A percentile compares a stretch with the other conserved stretches of the same genome.
phyloP scores from a whole-genome alignment of 1,140 invertebrate genomes.

The Papilio dardanus region DNA sequence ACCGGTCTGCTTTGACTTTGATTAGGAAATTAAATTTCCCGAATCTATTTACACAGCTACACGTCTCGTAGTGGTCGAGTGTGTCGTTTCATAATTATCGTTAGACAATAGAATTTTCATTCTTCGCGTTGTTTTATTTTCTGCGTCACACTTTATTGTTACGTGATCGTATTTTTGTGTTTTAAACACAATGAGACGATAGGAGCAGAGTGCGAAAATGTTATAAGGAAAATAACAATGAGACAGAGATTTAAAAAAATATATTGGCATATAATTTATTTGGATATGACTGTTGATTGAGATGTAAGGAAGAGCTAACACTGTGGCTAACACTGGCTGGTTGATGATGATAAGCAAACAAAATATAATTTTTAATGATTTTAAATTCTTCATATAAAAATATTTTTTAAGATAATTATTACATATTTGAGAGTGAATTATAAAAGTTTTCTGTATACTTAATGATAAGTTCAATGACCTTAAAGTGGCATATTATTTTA shows the following conservation, averaged over 20 bases:
- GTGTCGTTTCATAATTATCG: not conserved
- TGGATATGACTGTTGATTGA: too few species aligned
- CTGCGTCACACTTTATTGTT: constrained; percentile 5
- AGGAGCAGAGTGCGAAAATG: not conserved
- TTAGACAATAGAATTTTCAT: constrained; percentile 12
- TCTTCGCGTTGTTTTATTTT: not conserved
- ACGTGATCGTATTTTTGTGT: constrained; percentile 6
- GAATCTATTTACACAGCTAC: not conserved
- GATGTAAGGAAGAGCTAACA: too few species aligned
- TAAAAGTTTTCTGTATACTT: too few species aligned
- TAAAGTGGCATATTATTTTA: too few species aligned
- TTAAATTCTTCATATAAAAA: too few species aligned
- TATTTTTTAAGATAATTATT: too few species aligned
- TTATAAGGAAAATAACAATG: not conserved
- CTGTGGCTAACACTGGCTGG: too few species aligned
- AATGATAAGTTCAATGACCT: not conserved
- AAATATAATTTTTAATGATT: too few species aligned
- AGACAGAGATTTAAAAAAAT: not conserved
- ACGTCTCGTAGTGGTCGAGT: not conserved
- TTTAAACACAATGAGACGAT: not conserved
- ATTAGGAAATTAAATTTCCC: not conserved
- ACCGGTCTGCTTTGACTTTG: not conserved
- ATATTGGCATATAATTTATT: too few species aligned
- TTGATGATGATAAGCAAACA: too few species aligned
- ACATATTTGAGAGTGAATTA: too few species aligned